Evolutionary conservation across 2,113 vertebrate genomes (phyloP), one percentile per base, ranked within the genome.

Genomic region (Vulpes lagopus): DNA sequence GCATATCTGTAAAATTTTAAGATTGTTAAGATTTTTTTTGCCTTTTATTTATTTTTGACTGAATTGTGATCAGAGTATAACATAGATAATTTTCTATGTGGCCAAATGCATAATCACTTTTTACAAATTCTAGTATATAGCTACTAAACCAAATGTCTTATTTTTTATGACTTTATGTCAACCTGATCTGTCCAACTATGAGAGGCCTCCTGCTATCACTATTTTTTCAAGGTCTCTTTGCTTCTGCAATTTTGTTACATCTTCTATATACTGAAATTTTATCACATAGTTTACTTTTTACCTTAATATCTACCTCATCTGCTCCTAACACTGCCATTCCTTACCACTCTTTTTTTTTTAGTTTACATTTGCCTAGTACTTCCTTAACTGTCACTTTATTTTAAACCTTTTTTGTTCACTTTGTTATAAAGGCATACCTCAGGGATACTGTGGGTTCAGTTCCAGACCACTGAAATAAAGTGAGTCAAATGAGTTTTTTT

Each of bases 251-350:
- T 62, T 16, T 79, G 49, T 57, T 76, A 5, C 8, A 86, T 65
- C 43, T 51, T 86, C 35, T 85, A 23, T 30, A 22, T 67, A 51
- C 5, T 90, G 22, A 60, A 91, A 65, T 91, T 30, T 60, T 49
- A 78, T 78, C 59, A 74, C 55, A 84, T 22, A 84, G 67, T 89
- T 73, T 55, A 23, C 17, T 76, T 74, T 83, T 74, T 27, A 90
- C 60, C 80, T 76, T 86, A 95, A 91, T 71, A 62, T 86, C 81
- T 91, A 86, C 30, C 10, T 79, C 38, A 86, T 71, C 23, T 91
- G 23, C 32, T 60, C 17, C 35, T 71, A 62, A 32, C 62, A 79
- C 32, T 91, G 38, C 23, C 59, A 35, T 60, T 85, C 12, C 38
- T 79, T 86, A 14, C 59, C 71, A 78, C 23, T 73, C 22, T 30